phyloP scores from a whole-genome alignment of 2,888 invertebrate species.

The Ramazzottius varieornatus region DNA sequence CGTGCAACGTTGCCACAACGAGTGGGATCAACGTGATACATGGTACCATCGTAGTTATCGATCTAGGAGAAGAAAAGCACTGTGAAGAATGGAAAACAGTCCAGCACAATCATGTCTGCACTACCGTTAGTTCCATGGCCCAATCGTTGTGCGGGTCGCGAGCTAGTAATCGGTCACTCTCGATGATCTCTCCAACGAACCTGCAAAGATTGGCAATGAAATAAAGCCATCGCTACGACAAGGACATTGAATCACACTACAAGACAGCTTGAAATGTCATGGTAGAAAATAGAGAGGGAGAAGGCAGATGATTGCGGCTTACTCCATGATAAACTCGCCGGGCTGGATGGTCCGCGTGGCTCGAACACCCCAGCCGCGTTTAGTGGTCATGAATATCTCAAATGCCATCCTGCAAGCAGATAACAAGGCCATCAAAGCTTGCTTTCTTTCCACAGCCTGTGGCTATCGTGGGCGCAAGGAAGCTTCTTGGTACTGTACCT shows the following conservation, averaged over 20 bases:
- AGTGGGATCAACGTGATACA: background rate
- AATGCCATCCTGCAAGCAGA: background rate
- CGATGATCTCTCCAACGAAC: background rate
- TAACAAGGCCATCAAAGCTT: no score
- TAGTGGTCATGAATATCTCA: background rate
- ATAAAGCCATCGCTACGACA: background rate
- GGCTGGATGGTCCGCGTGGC: background rate
- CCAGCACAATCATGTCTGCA: background rate
- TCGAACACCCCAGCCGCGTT: background rate
- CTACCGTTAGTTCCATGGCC: slow-evolving; percentile 2
- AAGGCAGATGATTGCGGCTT: background rate
- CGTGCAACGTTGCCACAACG: background rate
- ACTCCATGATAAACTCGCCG: background rate
- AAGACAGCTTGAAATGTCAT: no score
- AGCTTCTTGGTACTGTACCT: background rate
- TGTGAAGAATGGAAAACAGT: background rate
- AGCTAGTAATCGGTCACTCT: background rate
- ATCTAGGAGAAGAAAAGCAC: background rate
- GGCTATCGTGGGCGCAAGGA: background rate
- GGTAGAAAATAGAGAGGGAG: background rate
- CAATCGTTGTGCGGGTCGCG: background rate
- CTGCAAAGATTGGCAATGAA: background rate
- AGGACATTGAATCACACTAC: background rate
- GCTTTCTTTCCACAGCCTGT: no score
- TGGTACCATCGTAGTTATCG: background rate